Evolutionary conservation across 1,140 invertebrate species (phyloP).

Genomic region (Orius insidiosus): DNA sequence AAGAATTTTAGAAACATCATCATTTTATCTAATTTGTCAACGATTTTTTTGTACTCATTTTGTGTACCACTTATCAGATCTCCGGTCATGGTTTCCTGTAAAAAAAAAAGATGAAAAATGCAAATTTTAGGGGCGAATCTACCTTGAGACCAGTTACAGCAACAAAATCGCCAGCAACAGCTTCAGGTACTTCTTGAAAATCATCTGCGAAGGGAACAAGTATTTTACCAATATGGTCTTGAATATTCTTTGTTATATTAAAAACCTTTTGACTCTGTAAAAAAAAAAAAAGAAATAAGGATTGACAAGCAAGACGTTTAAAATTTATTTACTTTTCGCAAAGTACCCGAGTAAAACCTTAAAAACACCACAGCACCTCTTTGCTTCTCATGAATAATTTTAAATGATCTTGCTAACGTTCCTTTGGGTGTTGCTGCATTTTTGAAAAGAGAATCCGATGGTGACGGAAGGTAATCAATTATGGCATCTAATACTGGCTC

Average conservation of each 20-base stretch:
- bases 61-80: slow-evolving; percentile 51
- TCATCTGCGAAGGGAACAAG: slow-evolving; percentile 75
- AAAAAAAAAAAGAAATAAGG: slow-evolving; percentile 11
- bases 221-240: slow-evolving; percentile 45
- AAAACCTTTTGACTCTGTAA: slow-evolving; percentile 46
- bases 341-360: slow-evolving; percentile 66
- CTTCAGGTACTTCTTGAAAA: slow-evolving; percentile 47
- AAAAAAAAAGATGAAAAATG: slow-evolving; percentile 15
- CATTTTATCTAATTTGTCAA: slow-evolving; percentile 24
- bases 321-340: slow-evolving; percentile 35
- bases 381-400: slow-evolving; percentile 82
- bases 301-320: not conserved
- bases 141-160: slow-evolving; percentile 72
- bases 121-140: slow-evolving; percentile 16
- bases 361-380: slow-evolving; percentile 76
- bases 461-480: slow-evolving; percentile 66
- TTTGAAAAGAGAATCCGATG: slow-evolving; percentile 24
- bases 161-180: slow-evolving; percentile 72
- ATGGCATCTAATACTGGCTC: slow-evolving; percentile 78
- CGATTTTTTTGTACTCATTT: slow-evolving; percentile 27
- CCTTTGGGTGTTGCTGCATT: slow-evolving; percentile 2
- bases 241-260: slow-evolving; percentile 46
- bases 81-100: slow-evolving; percentile 54
- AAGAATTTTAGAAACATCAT: slow-evolving; percentile 4
- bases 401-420: slow-evolving; percentile 58